Evolutionary conservation across 2,888 invertebrate species (phyloP), one percentile per base, ranked within the genome.

Genomic region (Hylaea fasciaria): DNA sequence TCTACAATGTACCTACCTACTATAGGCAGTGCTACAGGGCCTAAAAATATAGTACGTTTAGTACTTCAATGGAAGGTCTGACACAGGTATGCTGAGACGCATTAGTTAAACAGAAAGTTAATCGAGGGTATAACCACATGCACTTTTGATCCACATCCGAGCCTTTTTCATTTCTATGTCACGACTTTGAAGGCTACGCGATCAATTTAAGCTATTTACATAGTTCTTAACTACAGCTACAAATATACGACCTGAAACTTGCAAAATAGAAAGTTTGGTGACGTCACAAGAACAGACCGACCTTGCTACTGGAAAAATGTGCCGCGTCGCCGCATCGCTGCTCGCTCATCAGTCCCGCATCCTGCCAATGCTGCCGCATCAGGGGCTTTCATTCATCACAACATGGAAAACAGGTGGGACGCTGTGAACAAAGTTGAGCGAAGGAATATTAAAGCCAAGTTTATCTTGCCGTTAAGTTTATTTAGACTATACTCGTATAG

Each of bases 221-320:
- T n/a, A n/a, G n/a, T n/a, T n/a, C n/a, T n/a, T n/a, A n/a, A n/a
- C n/a, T n/a, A n/a, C n/a, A n/a, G n/a, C n/a, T n/a, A n/a, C n/a
- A n/a, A n/a, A n/a, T n/a, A n/a, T n/a, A 39, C n/a, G 3, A 2
- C 39, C 39, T 39, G 39, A 39, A 7, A 39, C 7, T 39, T 7
- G 13, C 3, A 39, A 39, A 39, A 39, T 39, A 13, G 39, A 39
- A 39, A 39, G 39, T 13, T 78, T 81, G 74, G 82, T 90, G 91
- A 91, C 91, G 91, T 91, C 88, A 91, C 70, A 70, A 76, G 79
- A 81, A 83, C 81, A 78, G 75, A 76, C 74, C 89, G 93, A 92
- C 93, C 93, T 93, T 93, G 93, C 88, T 75, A 88, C 91, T 91
- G 87, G 90, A 93, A 93, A 93, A 92, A 93, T 92, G 90, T 92